Base-by-base conservation (phyloP, 2,888 invertebrate genomes). In the Euspilapteryx auroguttella region DNA sequence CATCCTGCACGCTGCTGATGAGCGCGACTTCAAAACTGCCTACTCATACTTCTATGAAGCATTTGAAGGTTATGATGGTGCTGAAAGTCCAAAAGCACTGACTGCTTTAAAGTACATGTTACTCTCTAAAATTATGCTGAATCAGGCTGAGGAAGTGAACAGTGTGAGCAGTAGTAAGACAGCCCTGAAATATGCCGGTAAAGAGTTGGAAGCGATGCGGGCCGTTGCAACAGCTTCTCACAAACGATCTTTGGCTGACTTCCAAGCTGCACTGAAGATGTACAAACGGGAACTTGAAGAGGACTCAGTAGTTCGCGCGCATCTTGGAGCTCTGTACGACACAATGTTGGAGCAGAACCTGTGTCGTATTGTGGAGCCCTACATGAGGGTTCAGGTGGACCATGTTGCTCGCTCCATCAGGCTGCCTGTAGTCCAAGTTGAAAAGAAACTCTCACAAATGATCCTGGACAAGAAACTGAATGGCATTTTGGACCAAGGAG, bases 41-140 rank as follows among this genome's bases (percentile, higher is more conserved):
- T 99, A 95, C 73, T 99, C 98, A 31, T 99, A 99, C 58, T 99
- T 99, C 59, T 99, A 98, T 63, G 99, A 99, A 79, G 97, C 97
- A 9, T 99, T 98, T 64, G 99, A 99, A 78, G 95, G 97, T 41
- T 97, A 94, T 62, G 97, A 97, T 64, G 95, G 94, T 40, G 90
- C 95, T 3, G 94, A 95, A 45, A 88, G 86, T 48, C 83, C 84
- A 3, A 94, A 92, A 62, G 98, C 99, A 2, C 69, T 98, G 14
- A 90, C 88, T 13, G 93, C 95, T n/a, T 78, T 99, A 11, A 99
- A 99, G 61, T 99, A 99, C 69, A 99, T 99, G 99, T 81, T 99
- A 45, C 63, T 99, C 41, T 94, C 95, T 34, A 99, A 99, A 80
- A 98, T 99, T 33, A 98, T 99, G 96, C 75, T 98, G 31, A 94